Evolutionary conservation across 2,797 vertebrate genomes (phyloP), one percentile per base, ranked within the genome.

Genomic region (Ispidina picta): DNA sequence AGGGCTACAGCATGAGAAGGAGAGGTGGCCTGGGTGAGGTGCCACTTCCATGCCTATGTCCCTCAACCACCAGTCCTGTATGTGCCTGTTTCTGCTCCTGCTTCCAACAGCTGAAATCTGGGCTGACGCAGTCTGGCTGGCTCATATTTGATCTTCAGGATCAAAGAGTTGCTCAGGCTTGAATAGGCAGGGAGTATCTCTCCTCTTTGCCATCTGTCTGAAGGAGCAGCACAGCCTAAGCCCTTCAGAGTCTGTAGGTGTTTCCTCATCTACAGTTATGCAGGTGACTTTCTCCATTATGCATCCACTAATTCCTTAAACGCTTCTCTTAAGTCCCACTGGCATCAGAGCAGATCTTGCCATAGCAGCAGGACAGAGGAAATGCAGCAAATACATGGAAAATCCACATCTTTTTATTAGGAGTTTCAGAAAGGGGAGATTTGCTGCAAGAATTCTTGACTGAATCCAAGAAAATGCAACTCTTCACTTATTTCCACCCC

Each of bases 241-340:
- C 54, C 79, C 46, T 70, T 37, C 10, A 10, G 41, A 68, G 15
- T 28, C 65, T 58, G 69, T 58, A 89, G 64, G 62, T 93, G 41
- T 56, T 69, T 58, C 51, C 71, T 81, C 20, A 37, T 46, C 55
- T 49, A 49, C 15, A 83, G 48, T 0, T 0, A 51, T 0, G 1
- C 0, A 0, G 9, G 25, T 33, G 37, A 60, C 31, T 88, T 88
- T 25, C 46, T 20, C 17, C 1, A 4, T 33, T 60, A 3, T 33
- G 6, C 12, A 48, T 31, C 12, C 52, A 44, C 23, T 16, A 12
- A 62, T 56, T 59, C 82, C 62, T 33, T 44, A 26, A 79, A 43
- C 12, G 63, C 18, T 80, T 80, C 58, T 68, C 49, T n/a, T 0
- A 4, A 86, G 25, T 21, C 43, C n/a, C 58, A 44, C 28, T n/a